These are phyloP conservation scores for Ectobius pallidus DNA, from an alignment of 2,888 invertebrate genomes.

Conservation along the genomic window DNA sequence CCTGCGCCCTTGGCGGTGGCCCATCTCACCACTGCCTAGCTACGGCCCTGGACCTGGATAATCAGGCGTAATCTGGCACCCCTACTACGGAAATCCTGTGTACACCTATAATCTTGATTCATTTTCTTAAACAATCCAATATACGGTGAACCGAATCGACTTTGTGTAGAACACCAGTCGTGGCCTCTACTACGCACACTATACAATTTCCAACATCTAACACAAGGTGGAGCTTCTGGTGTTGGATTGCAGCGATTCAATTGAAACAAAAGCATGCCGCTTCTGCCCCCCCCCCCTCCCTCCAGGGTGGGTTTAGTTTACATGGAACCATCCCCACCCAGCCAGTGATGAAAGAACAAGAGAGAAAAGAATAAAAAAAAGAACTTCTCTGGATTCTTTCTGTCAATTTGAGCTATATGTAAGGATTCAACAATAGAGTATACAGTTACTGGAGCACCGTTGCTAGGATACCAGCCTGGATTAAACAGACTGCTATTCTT, in stretches of 20 bases:
- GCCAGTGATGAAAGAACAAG: slow-evolving; percentile 17
- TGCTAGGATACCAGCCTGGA: no score
- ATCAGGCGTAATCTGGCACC: no score
- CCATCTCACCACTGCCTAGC: no score
- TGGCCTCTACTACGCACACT: not conserved
- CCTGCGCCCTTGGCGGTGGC: no score
- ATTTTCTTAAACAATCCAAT: no score
- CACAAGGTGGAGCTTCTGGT: slow-evolving; percentile 21
- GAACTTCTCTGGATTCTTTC: slow-evolving; percentile 30
- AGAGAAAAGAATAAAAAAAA: slow-evolving; percentile 21
- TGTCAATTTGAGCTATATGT: slow-evolving; percentile 26
- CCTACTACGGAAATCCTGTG: no score
- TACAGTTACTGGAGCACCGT: slow-evolving; percentile 28
- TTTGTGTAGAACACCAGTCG: not conserved
- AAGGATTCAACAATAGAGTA: slow-evolving; percentile 18
- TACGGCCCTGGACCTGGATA: no score
- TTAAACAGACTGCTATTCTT: no score
- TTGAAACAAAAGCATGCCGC: slow-evolving; percentile 30
- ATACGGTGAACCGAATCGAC: no score
- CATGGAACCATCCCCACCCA: slow-evolving; percentile 10
- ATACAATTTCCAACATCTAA: slow-evolving; percentile 22
- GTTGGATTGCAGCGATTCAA: slow-evolving; percentile 24
- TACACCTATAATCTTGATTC: no score
- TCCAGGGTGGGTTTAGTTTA: slow-evolving; percentile 25
- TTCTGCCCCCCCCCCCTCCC: not conserved